Conservation (phyloP, 1,140 invertebrate genomes). For the Oryctes rhinoceros region DNA sequence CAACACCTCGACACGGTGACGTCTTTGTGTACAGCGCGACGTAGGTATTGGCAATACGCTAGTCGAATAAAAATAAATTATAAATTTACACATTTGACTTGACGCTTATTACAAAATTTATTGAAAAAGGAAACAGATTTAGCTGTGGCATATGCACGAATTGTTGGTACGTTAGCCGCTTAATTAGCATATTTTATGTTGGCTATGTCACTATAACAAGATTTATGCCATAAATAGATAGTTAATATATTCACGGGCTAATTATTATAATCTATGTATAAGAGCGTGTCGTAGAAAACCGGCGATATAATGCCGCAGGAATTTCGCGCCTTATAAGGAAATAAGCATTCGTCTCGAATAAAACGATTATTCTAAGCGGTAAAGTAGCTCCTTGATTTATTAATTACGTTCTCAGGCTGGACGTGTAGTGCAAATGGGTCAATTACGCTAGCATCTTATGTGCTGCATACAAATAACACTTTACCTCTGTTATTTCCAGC, state of each 20-base stretch:
- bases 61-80: not conserved
- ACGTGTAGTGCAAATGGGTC: conserved; percentile 41
- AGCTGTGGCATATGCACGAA: not conserved
- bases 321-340: conserved; percentile 36
- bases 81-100: conserved; percentile 2
- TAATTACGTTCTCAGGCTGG: conserved; percentile 39
- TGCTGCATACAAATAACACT: conserved; percentile 33
- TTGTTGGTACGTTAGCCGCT: not conserved
- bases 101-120: conserved; percentile 15
- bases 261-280: conserved; percentile 25
- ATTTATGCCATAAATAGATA: conserved; percentile 20
- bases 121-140: not conserved
- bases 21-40: not conserved
- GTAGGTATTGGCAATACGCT: not conserved
- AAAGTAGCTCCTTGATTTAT: conserved; percentile 28
- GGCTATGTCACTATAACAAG: conserved; percentile 9
- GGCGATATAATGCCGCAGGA: conserved; percentile 20
- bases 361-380: conserved; percentile 27
- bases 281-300: not conserved
- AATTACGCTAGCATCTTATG: conserved; percentile 38
- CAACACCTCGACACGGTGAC: too few relatives aligned
- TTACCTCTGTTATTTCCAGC: conserved; percentile 3
- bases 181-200: conserved; percentile 28
- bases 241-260: conserved; percentile 14
- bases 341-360: conserved; percentile 37